Evolutionary conservation across 2,888 invertebrate genomes (phyloP), one percentile per base, ranked within the genome.

Genomic region (Cremastinae sp.): DNA sequence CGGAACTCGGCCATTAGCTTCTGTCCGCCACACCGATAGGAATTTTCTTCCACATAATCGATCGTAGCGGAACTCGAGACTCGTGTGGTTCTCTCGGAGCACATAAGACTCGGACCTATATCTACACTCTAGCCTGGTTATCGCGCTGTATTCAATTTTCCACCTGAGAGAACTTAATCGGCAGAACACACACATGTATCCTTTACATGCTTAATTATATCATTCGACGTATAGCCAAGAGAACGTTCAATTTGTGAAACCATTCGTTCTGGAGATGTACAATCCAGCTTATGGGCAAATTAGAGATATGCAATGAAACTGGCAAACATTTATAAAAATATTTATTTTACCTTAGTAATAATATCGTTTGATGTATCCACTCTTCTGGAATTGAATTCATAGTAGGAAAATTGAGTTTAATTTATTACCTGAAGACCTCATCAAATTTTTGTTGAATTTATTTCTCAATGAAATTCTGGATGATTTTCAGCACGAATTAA

Each of bases 121-220:
- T n/a, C n/a, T n/a, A n/a, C n/a, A n/a, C n/a, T n/a, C n/a, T 22
- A 18, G 14, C 53, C 61, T 47, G 61, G 58, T 73, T 76, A 73
- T 76, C 69, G 73, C 28, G 28, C 28, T 28, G 41, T 72, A 70
- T 70, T 73, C 65, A 73, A 73, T 76, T 55, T 69, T 61, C 41
- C 69, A 64, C 69, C 22, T 65, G 73, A 73, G 22, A 20, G 53
- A 39, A 69, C 58, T 49, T 64, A 58, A 64, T 61, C 51, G 47
- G 43, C 43, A 39, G 47, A 39, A 65, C 61, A 41, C 47, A 28
- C 1, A 51, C 39, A 22, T 43, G 35, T 7, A 39, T 37, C n/a
- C 14, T 39, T 37, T 9, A 22, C 37, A 39, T 39, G 53, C 18
- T 76, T 53, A 65, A 69, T 73, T 61, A 39, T 53, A 58, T 51